Conservation (phyloP, 2,797 vertebrate genomes). For the Amniataba percoides region DNA sequence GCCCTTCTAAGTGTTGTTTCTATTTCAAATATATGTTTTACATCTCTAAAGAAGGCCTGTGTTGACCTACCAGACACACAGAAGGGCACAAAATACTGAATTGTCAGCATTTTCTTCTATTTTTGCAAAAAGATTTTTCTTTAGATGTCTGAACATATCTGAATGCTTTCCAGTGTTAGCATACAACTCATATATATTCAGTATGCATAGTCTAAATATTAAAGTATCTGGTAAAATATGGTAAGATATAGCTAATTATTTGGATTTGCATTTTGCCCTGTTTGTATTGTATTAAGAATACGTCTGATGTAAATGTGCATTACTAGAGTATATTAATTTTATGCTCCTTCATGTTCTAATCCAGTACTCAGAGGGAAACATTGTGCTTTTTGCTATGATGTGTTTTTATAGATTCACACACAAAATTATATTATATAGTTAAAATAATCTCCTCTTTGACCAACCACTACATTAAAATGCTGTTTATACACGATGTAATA, state of each 20-base stretch:
- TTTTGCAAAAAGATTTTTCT: background rate
- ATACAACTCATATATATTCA: background rate
- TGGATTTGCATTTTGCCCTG: no score
- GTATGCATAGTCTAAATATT: background rate
- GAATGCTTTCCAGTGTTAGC: background rate
- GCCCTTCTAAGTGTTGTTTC: background rate
- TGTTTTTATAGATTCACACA: background rate
- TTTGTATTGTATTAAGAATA: background rate
- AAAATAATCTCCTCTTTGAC: background rate
- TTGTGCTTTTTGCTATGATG: background rate
- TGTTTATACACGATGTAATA: background rate
- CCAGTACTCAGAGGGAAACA: background rate
- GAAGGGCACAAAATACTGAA: background rate
- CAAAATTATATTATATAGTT: background rate
- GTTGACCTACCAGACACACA: background rate
- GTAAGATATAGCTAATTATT: no score
- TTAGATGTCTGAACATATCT: background rate
- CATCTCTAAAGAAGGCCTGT: background rate
- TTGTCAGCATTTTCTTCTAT: background rate
- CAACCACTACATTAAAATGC: background rate
- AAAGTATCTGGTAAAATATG: no score
- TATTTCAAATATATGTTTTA: background rate
- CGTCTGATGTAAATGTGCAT: background rate
- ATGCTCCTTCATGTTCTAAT: background rate
- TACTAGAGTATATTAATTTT: background rate